Evolutionary conservation across 2,888 invertebrate genomes (phyloP).

Genomic region (Drosophila prostipennis): DNA sequence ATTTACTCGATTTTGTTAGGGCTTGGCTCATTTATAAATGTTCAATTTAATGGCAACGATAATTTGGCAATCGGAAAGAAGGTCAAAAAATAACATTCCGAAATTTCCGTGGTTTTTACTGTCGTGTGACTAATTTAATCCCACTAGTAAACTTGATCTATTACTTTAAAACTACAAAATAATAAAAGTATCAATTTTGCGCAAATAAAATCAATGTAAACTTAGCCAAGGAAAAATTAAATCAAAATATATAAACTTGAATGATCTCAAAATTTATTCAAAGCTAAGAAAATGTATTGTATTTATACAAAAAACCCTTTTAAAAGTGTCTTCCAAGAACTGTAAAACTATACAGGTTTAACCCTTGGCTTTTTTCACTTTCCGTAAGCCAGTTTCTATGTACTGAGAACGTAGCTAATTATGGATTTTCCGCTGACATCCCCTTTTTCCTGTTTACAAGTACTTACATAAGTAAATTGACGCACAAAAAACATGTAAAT

Average conservation of each 20-base stretch:
- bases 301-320: no score
- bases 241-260: not conserved
- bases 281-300: no score
- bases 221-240: not conserved
- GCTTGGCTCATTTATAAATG: slow-evolving; percentile 17
- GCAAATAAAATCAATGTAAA: no score
- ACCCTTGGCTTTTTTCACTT: slow-evolving; percentile 2
- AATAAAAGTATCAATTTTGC: no score
- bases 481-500: slow-evolving; percentile 13
- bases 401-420: slow-evolving; percentile 20
- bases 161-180: not conserved
- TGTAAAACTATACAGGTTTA: not conserved
- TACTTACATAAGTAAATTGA: slow-evolving; percentile 33
- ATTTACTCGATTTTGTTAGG: slow-evolving; percentile 1
- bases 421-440: slow-evolving; percentile 22
- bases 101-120: not conserved
- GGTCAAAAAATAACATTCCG: slow-evolving; percentile 14
- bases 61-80: slow-evolving; percentile 10
- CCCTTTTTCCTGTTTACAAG: slow-evolving; percentile 30
- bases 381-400: not conserved
- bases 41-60: slow-evolving; percentile 24
- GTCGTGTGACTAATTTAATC: slow-evolving; percentile 7
- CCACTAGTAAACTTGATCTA: not conserved
- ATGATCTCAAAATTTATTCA: no score
- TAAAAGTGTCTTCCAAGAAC: not conserved